Evolutionary conservation across 2,113 vertebrate species (phyloP).

Genomic region (Amphiprion percula): DNA sequence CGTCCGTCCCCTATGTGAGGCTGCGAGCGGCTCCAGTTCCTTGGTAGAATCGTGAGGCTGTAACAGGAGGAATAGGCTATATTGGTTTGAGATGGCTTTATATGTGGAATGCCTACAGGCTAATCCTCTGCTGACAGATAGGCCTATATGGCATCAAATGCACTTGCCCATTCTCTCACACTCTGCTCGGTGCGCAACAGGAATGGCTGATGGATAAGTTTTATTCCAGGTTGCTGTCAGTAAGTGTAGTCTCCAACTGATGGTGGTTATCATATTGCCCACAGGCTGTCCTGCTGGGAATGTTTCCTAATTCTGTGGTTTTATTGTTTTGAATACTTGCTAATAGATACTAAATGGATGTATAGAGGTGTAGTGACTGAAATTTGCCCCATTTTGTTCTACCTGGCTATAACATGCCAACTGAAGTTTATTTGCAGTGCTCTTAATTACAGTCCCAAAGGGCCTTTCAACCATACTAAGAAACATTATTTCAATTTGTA

Average conservation of each 20-base stretch:
- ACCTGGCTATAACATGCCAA: slow-evolving; percentile 6
- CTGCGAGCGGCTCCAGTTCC: slow-evolving; percentile 55
- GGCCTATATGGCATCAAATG: slow-evolving; percentile 83
- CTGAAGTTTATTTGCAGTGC: not conserved
- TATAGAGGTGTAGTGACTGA: not conserved
- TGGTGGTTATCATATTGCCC: slow-evolving; percentile 80
- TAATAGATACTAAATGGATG: slow-evolving; percentile 25
- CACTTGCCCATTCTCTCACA: slow-evolving; percentile 82
- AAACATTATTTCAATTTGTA: too few species aligned
- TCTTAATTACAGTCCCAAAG: slow-evolving; percentile 1
- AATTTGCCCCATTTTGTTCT: not conserved
- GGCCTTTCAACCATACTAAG: not conserved
- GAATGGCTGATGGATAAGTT: slow-evolving; percentile 72
- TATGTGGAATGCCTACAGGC: slow-evolving; percentile 82
- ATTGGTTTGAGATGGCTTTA: slow-evolving; percentile 84
- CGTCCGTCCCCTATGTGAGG: slow-evolving; percentile 55
- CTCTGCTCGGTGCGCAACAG: slow-evolving; percentile 70
- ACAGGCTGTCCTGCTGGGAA: slow-evolving; percentile 64
- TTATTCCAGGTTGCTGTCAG: slow-evolving; percentile 59
- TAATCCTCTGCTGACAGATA: slow-evolving; percentile 90
- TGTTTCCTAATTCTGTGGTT: slow-evolving; percentile 67
- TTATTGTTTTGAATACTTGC: slow-evolving; percentile 22
- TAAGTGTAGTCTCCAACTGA: slow-evolving; percentile 41
- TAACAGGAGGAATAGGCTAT: slow-evolving; percentile 83
- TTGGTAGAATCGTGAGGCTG: slow-evolving; percentile 75